Percentiles rank a stretch among this genome's conserved stretches.
phyloP scores from a whole-genome alignment of 2,888 invertebrate genomes.

The Leucozona laternaria region DNA sequence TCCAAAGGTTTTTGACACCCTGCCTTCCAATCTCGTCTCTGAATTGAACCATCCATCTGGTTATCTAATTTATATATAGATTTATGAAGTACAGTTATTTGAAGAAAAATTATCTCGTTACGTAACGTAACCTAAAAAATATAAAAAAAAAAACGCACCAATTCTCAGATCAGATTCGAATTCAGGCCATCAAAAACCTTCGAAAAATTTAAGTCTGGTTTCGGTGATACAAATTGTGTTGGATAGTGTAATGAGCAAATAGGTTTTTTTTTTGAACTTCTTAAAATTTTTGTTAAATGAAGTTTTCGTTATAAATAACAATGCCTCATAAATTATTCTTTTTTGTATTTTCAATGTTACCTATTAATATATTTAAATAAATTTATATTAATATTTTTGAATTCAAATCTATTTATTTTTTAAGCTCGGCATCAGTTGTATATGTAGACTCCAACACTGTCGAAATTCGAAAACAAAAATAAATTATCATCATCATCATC shows the following conservation, averaged over 20 bases:
- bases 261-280: not conserved
- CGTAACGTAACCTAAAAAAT: too few relatives aligned
- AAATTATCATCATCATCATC: too few relatives aligned
- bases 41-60: not conserved
- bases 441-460: not conserved
- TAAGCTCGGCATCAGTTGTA: not conserved
- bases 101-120: too few relatives aligned
- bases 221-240: not conserved
- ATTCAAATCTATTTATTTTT: not conserved
- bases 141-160: too few relatives aligned
- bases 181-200: not conserved
- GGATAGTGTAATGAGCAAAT: not conserved
- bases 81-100: too few relatives aligned
- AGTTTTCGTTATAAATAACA: conserved; percentile 31
- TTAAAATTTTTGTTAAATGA: conserved; percentile 10
- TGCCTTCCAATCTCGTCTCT: not conserved
- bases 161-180: not conserved
- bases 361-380: conserved; percentile 34
- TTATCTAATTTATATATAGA: too few relatives aligned
- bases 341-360: conserved; percentile 40
- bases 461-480: too few relatives aligned
- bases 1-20: not conserved
- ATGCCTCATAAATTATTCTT: conserved; percentile 19
- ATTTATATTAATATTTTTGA: conserved; percentile 29
- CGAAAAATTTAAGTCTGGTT: not conserved